A percentile compares a stretch with the other conserved stretches of the same genome.
Evolutionary conservation across 2,113 vertebrate species (phyloP).

Genomic region (Lethenteron reissneri): DNA sequence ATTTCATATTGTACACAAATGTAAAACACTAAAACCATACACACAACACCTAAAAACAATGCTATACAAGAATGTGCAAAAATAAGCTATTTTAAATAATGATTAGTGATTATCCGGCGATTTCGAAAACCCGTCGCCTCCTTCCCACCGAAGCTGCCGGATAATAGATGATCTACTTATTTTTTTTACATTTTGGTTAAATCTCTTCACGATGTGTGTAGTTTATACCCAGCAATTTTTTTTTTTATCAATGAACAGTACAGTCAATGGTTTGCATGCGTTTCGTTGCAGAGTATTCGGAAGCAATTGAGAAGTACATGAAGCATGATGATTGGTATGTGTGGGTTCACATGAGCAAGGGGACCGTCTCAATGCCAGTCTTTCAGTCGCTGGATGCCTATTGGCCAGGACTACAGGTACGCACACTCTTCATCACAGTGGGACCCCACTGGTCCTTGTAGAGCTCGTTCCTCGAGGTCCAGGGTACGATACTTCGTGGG

Average conservation of each 20-base stretch:
- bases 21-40: too few relatives aligned
- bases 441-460: too few relatives aligned
- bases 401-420: conserved; percentile 90
- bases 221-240: not conserved
- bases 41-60: too few relatives aligned
- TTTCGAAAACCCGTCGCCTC: too few relatives aligned
- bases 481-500: too few relatives aligned
- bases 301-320: conserved; percentile 78
- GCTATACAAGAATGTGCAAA: too few relatives aligned
- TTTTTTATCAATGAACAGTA: not conserved
- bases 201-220: not conserved
- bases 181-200: not conserved
- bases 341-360: conserved; percentile 98
- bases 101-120: too few relatives aligned
- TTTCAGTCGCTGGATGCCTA: conserved; percentile 94
- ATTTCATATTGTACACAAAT: too few relatives aligned
- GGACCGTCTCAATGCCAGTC: conserved; percentile 86
- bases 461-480: too few relatives aligned
- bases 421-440: not conserved
- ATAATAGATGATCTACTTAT: too few relatives aligned
- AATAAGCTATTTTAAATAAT: too few relatives aligned
- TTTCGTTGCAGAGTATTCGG: conserved; percentile 46
- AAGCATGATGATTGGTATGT: conserved; percentile 97
- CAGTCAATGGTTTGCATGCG: conserved; percentile 5
- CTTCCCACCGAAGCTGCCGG: too few relatives aligned